Percentiles rank a stretch among this genome's conserved stretches.
Conservation (phyloP, 2,888 invertebrate species). For the Laspeyria flexula region DNA sequence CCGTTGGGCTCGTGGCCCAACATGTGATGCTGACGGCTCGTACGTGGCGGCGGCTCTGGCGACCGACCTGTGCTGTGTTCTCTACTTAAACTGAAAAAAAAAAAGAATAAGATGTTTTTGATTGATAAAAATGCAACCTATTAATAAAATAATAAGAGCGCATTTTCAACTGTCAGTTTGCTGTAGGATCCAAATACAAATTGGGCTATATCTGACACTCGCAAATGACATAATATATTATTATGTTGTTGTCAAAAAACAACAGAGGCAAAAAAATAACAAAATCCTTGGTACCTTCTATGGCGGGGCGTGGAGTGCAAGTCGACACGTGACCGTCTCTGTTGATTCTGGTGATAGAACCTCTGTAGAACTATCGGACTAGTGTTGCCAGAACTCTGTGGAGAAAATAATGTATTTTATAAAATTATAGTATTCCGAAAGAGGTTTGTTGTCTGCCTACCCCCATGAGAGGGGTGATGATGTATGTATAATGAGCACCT, state of each 20-base stretch:
- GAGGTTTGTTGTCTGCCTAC: too few species aligned
- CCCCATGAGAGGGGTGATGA: too few species aligned
- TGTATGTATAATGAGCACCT: too few species aligned
- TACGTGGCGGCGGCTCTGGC: slow-evolving; percentile 80
- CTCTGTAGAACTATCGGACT: slow-evolving; percentile 92
- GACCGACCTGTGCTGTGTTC: slow-evolving; percentile 82
- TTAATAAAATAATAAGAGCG: too few species aligned
- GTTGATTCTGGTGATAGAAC: slow-evolving; percentile 92
- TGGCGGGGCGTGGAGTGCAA: slow-evolving; percentile 78
- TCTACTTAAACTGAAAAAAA: slow-evolving; percentile 72
- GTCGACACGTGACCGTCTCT: slow-evolving; percentile 86
- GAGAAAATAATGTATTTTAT: neutral
- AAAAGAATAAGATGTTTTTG: neutral
- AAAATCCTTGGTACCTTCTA: slow-evolving; percentile 71
- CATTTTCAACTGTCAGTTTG: too few species aligned
- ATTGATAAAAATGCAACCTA: too few species aligned
- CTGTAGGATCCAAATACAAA: too few species aligned
- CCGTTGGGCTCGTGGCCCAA: neutral
- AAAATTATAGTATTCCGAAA: too few species aligned
- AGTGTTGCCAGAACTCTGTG: slow-evolving; percentile 88
- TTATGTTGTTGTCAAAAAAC: too few species aligned
- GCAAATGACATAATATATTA: too few species aligned
- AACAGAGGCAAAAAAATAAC: too few species aligned
- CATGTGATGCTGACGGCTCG: slow-evolving; percentile 56
- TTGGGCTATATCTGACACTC: too few species aligned